Conservation (phyloP, 2,797 vertebrate species). For the Myotis daubentonii region DNA sequence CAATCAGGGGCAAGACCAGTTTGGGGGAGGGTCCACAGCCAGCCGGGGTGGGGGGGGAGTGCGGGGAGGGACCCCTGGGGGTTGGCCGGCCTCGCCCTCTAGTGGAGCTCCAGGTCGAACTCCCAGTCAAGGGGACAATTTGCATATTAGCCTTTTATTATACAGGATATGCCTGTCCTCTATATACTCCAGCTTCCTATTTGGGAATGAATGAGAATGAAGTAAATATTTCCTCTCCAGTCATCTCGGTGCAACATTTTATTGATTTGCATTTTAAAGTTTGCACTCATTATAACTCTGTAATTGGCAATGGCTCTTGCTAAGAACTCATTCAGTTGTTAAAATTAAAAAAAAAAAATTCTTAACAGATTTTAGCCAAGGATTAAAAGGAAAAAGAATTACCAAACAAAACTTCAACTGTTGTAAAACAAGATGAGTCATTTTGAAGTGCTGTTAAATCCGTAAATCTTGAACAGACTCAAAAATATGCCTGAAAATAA, state of each 20-base stretch:
- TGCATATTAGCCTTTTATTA: no score
- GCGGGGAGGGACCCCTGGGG: no score
- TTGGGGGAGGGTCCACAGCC: no score
- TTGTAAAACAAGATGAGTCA: conserved; percentile 76
- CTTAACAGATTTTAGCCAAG: conserved; percentile 67
- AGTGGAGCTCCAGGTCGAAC: fast-evolving
- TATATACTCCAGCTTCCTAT: conserved; percentile 53
- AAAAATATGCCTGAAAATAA: conserved; percentile 78
- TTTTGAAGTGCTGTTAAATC: conserved; percentile 76
- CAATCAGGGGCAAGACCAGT: no score
- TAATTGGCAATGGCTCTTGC: conserved; percentile 83
- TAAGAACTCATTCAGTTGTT: conserved; percentile 82
- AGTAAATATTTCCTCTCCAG: conserved; percentile 72
- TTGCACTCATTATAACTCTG: conserved; percentile 78
- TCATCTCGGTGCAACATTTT: conserved; percentile 77
- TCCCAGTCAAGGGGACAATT: no score
- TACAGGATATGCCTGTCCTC: neutral
- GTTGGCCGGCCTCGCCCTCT: no score
- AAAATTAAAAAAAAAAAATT: conserved; percentile 52
- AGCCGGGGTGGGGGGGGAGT: fast-evolving
- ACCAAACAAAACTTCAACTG: conserved; percentile 75
- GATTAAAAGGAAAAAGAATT: conserved; percentile 75
- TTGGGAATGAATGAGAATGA: conserved; percentile 53
- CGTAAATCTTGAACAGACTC: conserved; percentile 73
- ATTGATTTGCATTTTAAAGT: conserved; percentile 82